Evolutionary conservation across 92 coral and sea anemone species (phyloP).

Genomic region (Bergia sp.): DNA sequence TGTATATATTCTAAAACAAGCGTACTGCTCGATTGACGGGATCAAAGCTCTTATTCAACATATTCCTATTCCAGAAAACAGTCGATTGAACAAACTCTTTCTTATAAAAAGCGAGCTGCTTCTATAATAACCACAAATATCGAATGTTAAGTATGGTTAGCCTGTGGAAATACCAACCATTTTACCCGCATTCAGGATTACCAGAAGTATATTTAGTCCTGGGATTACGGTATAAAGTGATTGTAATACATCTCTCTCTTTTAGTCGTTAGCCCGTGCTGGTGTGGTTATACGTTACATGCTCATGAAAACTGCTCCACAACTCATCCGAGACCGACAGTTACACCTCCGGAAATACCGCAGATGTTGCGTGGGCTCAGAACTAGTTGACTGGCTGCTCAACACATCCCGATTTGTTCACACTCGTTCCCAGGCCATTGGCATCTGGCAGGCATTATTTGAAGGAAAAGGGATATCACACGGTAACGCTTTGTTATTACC

Average conservation of each 20-base stretch:
- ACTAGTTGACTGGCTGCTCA: constrained; percentile 74
- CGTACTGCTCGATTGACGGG: too few species aligned
- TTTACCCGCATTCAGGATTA: background rate
- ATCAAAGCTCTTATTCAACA: too few species aligned
- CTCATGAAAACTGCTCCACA: constrained; percentile 56
- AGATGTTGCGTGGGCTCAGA: constrained; percentile 78
- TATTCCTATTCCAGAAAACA: too few species aligned
- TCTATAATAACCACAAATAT: too few species aligned
- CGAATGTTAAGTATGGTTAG: too few species aligned
- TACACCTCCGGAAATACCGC: constrained; percentile 48
- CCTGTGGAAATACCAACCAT: too few species aligned
- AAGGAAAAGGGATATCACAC: constrained; percentile 68
- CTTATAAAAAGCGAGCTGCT: too few species aligned
- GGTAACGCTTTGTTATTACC: constrained; percentile 42
- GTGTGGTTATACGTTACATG: constrained; percentile 55
- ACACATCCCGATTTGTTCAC: constrained; percentile 70
- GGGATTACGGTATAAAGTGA: background rate
- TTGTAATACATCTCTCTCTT: background rate
- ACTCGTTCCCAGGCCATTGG: constrained; percentile 77
- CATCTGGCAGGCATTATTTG: constrained; percentile 80
- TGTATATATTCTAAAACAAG: too few species aligned
- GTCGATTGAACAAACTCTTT: too few species aligned
- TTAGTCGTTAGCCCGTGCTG: constrained; percentile 63
- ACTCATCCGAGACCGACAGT: constrained; percentile 65
- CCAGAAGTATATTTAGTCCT: too few species aligned